phyloP scores from a whole-genome alignment of 2,797 vertebrate species.

The Thripadectes ignobilis region DNA sequence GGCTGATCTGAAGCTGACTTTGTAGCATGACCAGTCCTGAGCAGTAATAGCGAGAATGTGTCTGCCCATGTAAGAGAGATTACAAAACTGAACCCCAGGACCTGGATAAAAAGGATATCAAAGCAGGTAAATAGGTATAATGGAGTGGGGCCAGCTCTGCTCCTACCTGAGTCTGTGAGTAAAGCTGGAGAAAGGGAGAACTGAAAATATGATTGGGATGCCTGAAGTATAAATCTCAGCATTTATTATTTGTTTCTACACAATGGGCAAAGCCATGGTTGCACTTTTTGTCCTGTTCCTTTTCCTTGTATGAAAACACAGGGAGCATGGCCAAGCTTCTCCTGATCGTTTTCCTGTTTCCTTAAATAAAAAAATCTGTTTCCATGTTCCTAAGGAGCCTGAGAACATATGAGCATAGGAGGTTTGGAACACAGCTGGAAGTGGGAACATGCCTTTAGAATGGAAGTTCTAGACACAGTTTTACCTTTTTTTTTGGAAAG shows the following conservation, averaged over 20 bases:
- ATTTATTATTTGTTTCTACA: background rate
- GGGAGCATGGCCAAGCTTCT: background rate
- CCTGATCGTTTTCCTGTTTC: background rate
- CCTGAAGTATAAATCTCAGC: background rate
- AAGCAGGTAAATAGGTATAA: background rate
- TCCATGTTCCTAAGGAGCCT: background rate
- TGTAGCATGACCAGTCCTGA: background rate
- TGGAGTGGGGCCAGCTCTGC: background rate
- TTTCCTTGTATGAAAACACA: background rate
- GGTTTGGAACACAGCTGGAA: background rate
- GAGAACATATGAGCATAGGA: background rate
- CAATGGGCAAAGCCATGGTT: background rate
- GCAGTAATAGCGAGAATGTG: background rate
- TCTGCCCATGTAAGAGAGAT: background rate
- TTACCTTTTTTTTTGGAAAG: background rate
- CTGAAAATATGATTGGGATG: background rate
- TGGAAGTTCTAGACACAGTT: background rate
- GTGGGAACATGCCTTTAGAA: background rate
- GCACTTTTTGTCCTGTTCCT: background rate
- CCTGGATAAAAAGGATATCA: background rate
- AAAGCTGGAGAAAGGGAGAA: background rate
- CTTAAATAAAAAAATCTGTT: background rate
- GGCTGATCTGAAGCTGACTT: background rate
- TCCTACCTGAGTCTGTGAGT: background rate
- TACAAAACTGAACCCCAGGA: background rate